Evolutionary conservation across 2,888 invertebrate genomes (phyloP), one percentile per base, ranked within the genome.

Genomic region (Drosophila niveifrons): DNA sequence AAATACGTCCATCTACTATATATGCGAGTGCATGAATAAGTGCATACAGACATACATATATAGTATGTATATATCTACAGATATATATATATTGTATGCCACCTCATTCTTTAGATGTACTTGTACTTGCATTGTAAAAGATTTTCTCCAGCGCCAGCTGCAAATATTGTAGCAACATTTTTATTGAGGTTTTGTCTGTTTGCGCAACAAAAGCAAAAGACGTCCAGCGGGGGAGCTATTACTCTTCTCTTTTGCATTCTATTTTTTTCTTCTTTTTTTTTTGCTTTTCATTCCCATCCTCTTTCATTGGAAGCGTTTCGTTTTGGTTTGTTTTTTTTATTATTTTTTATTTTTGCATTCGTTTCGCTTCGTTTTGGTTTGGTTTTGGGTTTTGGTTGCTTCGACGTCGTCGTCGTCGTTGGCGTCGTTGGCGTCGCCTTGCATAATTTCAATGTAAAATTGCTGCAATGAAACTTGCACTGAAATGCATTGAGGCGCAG

Each of bases 111-210:
- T 55, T 68, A 52, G 68, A 58, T 66, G 55, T 62, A 76, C 55
- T 55, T 57, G 56, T 36, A 57, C 57, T 82, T 72, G 80, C 75
- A 82, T 82, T 85, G 86, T 73, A 76, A 58, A 79, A 72, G 85
- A 79, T 73, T 82, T 81, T 66, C 69, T 64, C 72, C 72, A 78
- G 72, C 81, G 84, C 88, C 82, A 88, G 86, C 80, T 86, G 83
- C 86, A 88, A 83, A 82, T 88, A 83, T 83, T 88, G 82, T 88
- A 79, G 82, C 80, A 87, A 87, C 86, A 85, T 84, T 88, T 88
- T 88, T 88, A 86, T 84, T 88, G 89, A 88, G 89, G 89, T 88
- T 84, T 86, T 88, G 88, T 88, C 72, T 86, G 84, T 86, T 80
- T 84, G 89, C 67, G 58, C 87, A 88, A 84, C 88, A 86, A 88